These are phyloP conservation scores for Tethya wilhelma DNA, from an alignment of 37 sponge, comb jelly and placozoan species.

Conservation along the genomic window DNA sequence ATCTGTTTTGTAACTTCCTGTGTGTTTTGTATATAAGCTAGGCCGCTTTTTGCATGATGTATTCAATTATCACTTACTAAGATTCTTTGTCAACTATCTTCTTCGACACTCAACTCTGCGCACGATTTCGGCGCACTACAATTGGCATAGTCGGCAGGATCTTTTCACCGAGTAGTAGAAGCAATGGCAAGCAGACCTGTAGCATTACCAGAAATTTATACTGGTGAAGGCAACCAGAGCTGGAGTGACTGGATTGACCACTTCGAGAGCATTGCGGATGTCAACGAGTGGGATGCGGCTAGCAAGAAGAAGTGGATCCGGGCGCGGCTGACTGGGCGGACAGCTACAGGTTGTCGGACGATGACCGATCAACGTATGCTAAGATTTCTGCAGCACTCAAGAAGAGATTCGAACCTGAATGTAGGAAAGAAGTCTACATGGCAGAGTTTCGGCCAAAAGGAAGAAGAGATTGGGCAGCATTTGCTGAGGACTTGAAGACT, in stretches of 20 bases:
- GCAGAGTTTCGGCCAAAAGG: constrained; percentile 12
- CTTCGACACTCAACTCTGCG: too few relatives aligned
- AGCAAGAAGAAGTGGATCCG: constrained; percentile 20
- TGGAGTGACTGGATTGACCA: constrained; percentile 43
- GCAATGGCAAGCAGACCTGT: constrained; percentile 7
- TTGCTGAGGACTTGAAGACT: constrained; percentile 25
- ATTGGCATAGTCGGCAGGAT: constrained; percentile 31
- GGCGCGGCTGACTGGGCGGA: constrained; percentile 40
- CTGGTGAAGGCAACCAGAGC: constrained; percentile 17
- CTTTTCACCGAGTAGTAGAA: neutral
- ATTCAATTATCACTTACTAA: too few relatives aligned
- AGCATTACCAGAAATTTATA: constrained; percentile 28
- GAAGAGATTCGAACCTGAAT: constrained; percentile 41
- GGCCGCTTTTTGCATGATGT: too few relatives aligned
- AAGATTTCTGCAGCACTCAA: neutral
- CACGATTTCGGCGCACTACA: too few relatives aligned
- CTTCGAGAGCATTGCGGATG: constrained; percentile 33
- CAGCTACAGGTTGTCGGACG: constrained; percentile 12
- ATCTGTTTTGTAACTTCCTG: too few relatives aligned
- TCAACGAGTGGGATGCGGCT: constrained; percentile 22
- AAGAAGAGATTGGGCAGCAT: constrained; percentile 33
- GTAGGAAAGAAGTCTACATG: neutral
- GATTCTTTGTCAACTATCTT: too few relatives aligned
- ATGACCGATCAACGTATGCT: neutral
- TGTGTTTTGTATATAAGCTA: too few relatives aligned